phyloP scores from a whole-genome alignment of 2,113 vertebrate species.

The Corydoras sp. region DNA sequence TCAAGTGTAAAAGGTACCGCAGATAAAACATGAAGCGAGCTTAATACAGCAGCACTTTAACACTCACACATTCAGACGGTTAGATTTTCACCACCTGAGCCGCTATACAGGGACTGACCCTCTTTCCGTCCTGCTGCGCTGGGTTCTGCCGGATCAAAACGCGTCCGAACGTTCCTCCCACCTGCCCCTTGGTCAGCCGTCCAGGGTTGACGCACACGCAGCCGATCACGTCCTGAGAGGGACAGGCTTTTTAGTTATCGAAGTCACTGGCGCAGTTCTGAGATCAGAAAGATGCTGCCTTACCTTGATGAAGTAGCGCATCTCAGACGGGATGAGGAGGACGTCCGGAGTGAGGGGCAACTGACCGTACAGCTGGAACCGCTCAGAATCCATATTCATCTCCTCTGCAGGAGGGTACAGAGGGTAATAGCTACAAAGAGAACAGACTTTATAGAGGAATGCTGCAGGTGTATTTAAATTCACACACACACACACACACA shows the following conservation, averaged over 20 bases:
- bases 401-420: constrained; percentile 85
- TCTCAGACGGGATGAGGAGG: constrained; percentile 79
- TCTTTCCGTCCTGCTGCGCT: constrained; percentile 3
- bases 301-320: constrained; percentile 89
- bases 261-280: no score
- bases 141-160: constrained; percentile 59
- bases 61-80: constrained; percentile 22
- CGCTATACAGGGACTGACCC: constrained; percentile 66
- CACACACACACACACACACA: not conserved
- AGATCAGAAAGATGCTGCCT: not conserved
- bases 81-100: constrained; percentile 84
- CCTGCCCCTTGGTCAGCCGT: constrained; percentile 86
- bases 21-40: not conserved
- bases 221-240: constrained; percentile 74
- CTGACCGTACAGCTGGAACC: constrained; percentile 61
- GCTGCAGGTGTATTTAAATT: not conserved
- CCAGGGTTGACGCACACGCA: constrained; percentile 88
- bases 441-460: not conserved
- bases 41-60: no score
- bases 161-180: constrained; percentile 83
- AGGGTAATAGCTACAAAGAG: constrained; percentile 76
- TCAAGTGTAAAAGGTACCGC: constrained; percentile 1
- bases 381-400: constrained; percentile 80
- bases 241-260: not conserved
- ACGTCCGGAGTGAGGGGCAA: constrained; percentile 76